These are phyloP conservation scores for Adoxophyes honmai DNA, from an alignment of 1,140 invertebrate genomes.

Conservation along the genomic window DNA sequence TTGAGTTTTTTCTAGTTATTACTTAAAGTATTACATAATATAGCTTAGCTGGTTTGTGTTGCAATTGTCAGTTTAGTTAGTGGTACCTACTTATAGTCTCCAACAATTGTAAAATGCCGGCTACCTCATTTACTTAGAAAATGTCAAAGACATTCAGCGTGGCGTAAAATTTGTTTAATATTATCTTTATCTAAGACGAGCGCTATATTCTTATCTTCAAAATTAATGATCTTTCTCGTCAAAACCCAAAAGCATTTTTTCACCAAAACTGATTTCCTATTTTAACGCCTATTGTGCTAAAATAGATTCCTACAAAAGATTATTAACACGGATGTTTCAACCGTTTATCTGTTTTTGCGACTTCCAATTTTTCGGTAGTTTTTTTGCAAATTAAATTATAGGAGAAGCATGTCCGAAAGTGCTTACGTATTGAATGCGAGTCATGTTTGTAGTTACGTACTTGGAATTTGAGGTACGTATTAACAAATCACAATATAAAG, in stretches of 20 bases:
- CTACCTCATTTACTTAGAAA: no score
- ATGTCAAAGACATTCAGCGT: no score
- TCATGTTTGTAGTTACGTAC: not conserved
- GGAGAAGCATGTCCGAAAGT: not conserved
- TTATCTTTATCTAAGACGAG: no score
- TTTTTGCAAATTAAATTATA: not conserved
- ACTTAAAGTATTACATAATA: no score
- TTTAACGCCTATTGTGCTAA: constrained; percentile 51
- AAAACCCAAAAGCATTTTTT: not conserved
- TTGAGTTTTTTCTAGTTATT: constrained; percentile 38
- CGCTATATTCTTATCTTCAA: not conserved
- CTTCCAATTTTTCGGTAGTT: not conserved
- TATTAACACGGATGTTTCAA: constrained; percentile 29
- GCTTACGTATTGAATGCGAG: not conserved
- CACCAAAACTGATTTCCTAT: constrained; percentile 25
- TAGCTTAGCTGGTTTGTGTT: no score
- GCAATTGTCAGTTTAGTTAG: no score
- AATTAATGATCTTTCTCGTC: constrained; percentile 1
- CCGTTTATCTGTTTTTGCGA: not conserved
- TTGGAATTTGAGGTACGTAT: not conserved
- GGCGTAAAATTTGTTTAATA: no score
- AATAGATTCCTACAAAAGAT: constrained; percentile 49
- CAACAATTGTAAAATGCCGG: no score
- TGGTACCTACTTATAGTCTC: no score
- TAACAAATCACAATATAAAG: not conserved